Evolutionary conservation across 2,113 vertebrate genomes (phyloP), one percentile per base, ranked within the genome.

Genomic region (Otolemur garnettii): DNA sequence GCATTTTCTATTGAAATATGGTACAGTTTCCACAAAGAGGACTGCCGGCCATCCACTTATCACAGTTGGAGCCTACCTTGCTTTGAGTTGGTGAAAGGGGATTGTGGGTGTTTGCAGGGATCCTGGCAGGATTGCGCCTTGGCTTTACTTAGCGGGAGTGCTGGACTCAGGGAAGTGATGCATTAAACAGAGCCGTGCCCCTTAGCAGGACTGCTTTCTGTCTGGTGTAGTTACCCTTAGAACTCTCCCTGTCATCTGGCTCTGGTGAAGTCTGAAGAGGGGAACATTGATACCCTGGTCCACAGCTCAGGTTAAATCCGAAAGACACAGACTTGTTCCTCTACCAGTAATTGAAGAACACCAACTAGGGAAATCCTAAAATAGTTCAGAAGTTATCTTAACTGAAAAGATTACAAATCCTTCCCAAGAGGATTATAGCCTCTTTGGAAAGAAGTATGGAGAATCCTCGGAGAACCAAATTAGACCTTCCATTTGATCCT

Each of bases 1-100:
- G 30, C 69, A 87, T 91, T 96, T 96, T 66, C n/a, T 50, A 78
- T 72, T 85, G 75, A 95, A 94, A 62, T 95, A 53, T n/a, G 42
- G 28, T 42, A n/a, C 50, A 42, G 2, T 3, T 81, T 92, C 80
- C 96, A 93, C 59, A 33, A 84, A 74, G 10, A 22, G 42, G 35
- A 72, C 62, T 72, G n/a, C 50, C 71, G 66, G 57, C 75, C 53
- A 72, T 55, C 64, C 33, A 89, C 53, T 81, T 89, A 66, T 81
- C 77, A 24, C 30, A 68, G 86, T 87, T 62, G 75, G 91, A n/a
- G 19, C 53, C 84, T 42, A 82, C 75, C 75, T 45, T 60, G 64
- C 53, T 75, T n/a, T 81, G 88, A 93, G 82, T 83, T 68, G 35
- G 28, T 60, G 50, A 85, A 91, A 53, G 53, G 57, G 79, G 75